Conservation (phyloP, 2,888 invertebrate species). For the Rhopalosiphum nymphaeae region DNA sequence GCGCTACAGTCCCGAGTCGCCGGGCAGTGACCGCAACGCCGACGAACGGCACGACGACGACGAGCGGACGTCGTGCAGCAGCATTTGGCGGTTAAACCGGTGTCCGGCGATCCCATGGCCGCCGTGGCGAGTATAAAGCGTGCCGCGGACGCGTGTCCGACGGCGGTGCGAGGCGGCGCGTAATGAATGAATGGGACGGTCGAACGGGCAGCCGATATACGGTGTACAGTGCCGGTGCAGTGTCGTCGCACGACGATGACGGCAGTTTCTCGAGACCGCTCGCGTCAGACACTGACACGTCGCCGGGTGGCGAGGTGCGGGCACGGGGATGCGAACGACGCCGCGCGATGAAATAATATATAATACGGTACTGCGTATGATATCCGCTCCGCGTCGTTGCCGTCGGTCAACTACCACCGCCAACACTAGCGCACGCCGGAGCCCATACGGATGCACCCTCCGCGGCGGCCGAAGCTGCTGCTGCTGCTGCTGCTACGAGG, state of each 20-base stretch:
- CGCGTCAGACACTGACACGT: neutral
- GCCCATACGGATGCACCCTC: constrained; percentile 46
- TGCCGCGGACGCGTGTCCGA: neutral
- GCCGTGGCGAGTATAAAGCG: neutral
- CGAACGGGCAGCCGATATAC: neutral
- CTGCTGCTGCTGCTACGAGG: constrained; percentile 40
- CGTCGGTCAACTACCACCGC: constrained; percentile 53
- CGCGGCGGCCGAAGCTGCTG: constrained; percentile 7
- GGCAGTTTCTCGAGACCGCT: neutral
- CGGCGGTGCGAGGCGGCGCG: neutral
- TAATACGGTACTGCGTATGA: neutral
- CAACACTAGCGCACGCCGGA: constrained; percentile 36
- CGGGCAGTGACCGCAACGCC: neutral
- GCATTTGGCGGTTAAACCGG: neutral
- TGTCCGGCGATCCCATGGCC: neutral
- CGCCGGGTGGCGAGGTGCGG: neutral
- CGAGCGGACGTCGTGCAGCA: neutral
- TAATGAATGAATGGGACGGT: neutral
- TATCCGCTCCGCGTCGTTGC: constrained; percentile 54
- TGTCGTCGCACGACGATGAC: neutral
- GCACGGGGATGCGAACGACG: neutral
- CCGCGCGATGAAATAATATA: neutral
- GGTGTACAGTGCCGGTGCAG: neutral
- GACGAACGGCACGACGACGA: neutral
- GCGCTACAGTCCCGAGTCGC: neutral